A percentile compares a stretch with the other conserved stretches of the same genome.
phyloP scores from a whole-genome alignment of 2,113 vertebrate species.

The Malurus alboscapulatus region DNA sequence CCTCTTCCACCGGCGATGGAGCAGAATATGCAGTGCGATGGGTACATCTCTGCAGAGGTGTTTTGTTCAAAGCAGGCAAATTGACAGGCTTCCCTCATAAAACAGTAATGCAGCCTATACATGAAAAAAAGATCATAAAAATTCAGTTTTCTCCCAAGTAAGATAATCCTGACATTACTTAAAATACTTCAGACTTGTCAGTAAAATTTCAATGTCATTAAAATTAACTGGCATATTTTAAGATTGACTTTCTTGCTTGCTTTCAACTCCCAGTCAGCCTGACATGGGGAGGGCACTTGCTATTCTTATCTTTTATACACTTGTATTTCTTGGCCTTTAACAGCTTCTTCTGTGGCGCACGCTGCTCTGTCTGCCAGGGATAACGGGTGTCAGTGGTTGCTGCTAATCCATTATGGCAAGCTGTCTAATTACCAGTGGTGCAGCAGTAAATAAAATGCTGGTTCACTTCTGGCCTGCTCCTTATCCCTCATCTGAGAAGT shows the following conservation, averaged over 20 bases:
- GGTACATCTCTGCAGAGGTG: neutral
- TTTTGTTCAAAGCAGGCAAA: slow-evolving; percentile 30
- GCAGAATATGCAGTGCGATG: neutral
- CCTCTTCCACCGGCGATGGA: neutral
- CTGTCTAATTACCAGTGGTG: slow-evolving; percentile 42
- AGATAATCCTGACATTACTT: slow-evolving; percentile 54
- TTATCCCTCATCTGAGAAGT: slow-evolving; percentile 61
- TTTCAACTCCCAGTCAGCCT: slow-evolving; percentile 57
- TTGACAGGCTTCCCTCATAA: slow-evolving; percentile 33
- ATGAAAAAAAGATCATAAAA: slow-evolving; percentile 37
- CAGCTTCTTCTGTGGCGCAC: neutral
- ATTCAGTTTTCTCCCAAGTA: slow-evolving; percentile 38
- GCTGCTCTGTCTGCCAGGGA: slow-evolving; percentile 33
- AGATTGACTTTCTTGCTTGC: slow-evolving; percentile 57
- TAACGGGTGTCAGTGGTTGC: slow-evolving; percentile 41
- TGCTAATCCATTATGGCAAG: slow-evolving; percentile 60
- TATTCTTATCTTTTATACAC: slow-evolving; percentile 53
- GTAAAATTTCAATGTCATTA: slow-evolving; percentile 53
- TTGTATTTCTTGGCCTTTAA: slow-evolving; percentile 28
- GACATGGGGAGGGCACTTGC: slow-evolving; percentile 48
- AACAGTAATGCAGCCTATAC: slow-evolving; percentile 24
- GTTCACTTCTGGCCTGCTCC: slow-evolving; percentile 52
- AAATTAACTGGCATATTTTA: slow-evolving; percentile 68
- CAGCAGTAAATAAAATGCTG: slow-evolving; percentile 49
- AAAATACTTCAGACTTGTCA: slow-evolving; percentile 69